Conservation (phyloP, 2,888 invertebrate genomes). For the Blomia tropicalis region DNA sequence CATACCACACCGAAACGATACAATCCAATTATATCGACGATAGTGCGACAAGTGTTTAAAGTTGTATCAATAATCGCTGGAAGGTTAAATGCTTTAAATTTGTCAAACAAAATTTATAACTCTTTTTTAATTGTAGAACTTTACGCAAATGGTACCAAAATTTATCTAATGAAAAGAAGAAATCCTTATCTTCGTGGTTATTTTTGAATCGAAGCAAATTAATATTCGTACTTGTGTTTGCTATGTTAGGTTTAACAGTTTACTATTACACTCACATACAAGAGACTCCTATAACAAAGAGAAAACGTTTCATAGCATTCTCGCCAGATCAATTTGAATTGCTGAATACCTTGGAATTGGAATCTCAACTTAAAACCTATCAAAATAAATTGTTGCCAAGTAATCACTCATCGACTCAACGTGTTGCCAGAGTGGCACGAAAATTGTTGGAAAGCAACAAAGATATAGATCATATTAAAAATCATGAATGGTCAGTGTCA, state of each 20-base stretch:
- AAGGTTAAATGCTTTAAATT: no score
- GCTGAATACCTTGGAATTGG: conserved; percentile 36
- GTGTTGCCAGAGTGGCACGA: conserved; percentile 36
- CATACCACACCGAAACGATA: conserved; percentile 31
- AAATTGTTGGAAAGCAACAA: conserved; percentile 39
- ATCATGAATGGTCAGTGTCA: conserved; percentile 41
- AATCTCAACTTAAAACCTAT: conserved; percentile 35
- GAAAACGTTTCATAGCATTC: conserved; percentile 42
- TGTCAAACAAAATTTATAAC: not conserved
- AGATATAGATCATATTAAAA: conserved; percentile 38
- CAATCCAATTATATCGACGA: conserved; percentile 33
- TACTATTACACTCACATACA: conserved; percentile 39
- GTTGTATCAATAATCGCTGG: conserved; percentile 34
- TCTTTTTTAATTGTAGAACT: conserved; percentile 30
- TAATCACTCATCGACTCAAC: conserved; percentile 35
- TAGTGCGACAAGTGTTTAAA: conserved; percentile 34
- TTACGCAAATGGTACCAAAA: conserved; percentile 39
- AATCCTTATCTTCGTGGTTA: conserved; percentile 30
- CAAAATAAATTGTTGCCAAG: conserved; percentile 34
- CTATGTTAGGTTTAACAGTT: conserved; percentile 22
- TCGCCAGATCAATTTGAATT: conserved; percentile 37
- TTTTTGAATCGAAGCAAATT: conserved; percentile 26
- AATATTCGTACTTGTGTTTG: not conserved
- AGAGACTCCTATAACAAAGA: conserved; percentile 41
- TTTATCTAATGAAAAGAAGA: conserved; percentile 35